Evolutionary conservation across 2,888 invertebrate species (phyloP).

Genomic region (Zhuqinia jingwanae): DNA sequence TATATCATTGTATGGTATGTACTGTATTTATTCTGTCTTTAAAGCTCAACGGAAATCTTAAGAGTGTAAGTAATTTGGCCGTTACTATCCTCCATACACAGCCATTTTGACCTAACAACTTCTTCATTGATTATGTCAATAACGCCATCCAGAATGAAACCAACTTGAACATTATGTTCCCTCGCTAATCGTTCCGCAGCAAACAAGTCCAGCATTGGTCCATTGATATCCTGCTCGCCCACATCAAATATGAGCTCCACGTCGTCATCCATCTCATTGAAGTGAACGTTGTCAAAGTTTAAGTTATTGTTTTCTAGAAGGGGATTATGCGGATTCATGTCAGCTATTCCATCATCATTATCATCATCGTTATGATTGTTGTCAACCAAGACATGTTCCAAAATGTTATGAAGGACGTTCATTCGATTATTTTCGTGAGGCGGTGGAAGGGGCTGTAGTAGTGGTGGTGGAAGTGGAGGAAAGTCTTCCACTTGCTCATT

Average conservation of each 20-base stretch:
- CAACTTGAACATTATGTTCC: slow-evolving; percentile 66
- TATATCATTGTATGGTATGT: background rate
- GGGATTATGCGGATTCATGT: background rate
- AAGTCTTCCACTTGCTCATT: background rate
- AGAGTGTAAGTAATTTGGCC: slow-evolving; percentile 69
- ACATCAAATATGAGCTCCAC: slow-evolving; percentile 52
- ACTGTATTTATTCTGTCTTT: background rate
- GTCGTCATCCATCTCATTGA: slow-evolving; percentile 41
- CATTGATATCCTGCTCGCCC: slow-evolving; percentile 45
- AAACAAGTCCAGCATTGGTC: slow-evolving; percentile 59
- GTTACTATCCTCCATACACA: slow-evolving; percentile 65
- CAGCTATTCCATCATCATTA: background rate
- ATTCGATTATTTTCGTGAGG: background rate
- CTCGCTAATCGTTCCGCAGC: slow-evolving; percentile 62
- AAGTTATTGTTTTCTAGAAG: background rate
- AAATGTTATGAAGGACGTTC: slow-evolving; percentile 58
- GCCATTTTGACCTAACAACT: slow-evolving; percentile 63
- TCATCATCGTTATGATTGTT: background rate
- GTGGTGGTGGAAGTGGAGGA: slow-evolving; percentile 6
- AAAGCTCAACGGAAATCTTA: slow-evolving; percentile 69
- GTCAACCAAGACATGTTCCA: slow-evolving; percentile 51
- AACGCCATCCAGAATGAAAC: slow-evolving; percentile 70
- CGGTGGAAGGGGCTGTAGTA: background rate
- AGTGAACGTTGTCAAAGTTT: slow-evolving; percentile 18
- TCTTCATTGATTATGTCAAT: slow-evolving; percentile 68